phyloP scores from a whole-genome alignment of 1,140 invertebrate species.

The Drosophila lacteicornis region DNA sequence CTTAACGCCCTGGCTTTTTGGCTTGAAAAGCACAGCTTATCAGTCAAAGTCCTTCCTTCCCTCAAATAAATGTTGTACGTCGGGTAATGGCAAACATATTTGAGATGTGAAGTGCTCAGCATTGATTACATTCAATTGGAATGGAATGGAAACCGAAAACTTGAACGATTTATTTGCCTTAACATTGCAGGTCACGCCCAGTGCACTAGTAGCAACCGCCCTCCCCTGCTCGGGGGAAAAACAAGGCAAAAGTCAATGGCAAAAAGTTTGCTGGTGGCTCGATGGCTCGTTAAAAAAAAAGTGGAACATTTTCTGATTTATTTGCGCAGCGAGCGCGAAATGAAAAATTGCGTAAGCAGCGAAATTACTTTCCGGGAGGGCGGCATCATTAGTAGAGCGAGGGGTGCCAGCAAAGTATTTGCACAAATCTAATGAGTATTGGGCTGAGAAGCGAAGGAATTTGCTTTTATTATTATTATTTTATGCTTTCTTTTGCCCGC shows the following conservation, averaged over 20 bases:
- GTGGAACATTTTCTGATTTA: constrained; percentile 73
- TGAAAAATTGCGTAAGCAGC: constrained; percentile 77
- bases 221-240: constrained; percentile 20
- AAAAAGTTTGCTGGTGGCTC: constrained; percentile 28
- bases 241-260: constrained; percentile 71
- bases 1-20: constrained; percentile 10
- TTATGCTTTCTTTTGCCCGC: constrained; percentile 17
- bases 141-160: constrained; percentile 50
- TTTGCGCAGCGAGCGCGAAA: constrained; percentile 71
- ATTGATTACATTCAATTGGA: constrained; percentile 52
- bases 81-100: constrained; percentile 54
- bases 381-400: constrained; percentile 51
- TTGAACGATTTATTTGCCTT: constrained; percentile 77
- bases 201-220: constrained; percentile 7
- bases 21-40: constrained; percentile 36
- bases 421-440: constrained; percentile 71
- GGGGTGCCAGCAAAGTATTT: constrained; percentile 52
- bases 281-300: constrained; percentile 57
- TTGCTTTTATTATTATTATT: constrained; percentile 32
- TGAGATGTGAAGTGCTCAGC: constrained; percentile 51
- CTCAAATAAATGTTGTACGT: constrained; percentile 12
- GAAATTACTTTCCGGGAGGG: constrained; percentile 64
- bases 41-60: constrained; percentile 13
- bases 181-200: constrained; percentile 50
- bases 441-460: constrained; percentile 15